Evolutionary conservation across 35 echinoderm and acorn worm species (phyloP).

Genomic region (Eucidaris tribuloides): DNA sequence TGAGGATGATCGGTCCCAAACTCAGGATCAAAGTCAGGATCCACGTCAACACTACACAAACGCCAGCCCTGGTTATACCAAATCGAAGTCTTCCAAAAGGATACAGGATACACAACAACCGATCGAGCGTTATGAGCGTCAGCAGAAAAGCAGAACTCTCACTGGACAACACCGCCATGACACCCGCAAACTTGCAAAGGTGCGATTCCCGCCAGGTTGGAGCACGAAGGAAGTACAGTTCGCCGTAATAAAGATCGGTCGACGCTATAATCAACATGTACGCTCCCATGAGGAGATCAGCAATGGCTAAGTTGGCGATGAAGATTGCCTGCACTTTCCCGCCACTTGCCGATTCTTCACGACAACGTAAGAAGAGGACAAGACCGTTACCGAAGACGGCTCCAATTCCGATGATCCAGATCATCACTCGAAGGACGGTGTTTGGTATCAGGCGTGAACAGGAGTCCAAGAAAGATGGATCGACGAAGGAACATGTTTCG

Average conservation of each 20-base stretch:
- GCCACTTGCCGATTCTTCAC: neutral
- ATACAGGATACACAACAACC: slow-evolving; percentile 79
- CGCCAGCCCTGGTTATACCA: neutral
- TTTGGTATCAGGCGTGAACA: slow-evolving; percentile 46
- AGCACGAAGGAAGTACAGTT: slow-evolving; percentile 48
- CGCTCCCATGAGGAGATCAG: slow-evolving; percentile 78
- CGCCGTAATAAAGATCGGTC: slow-evolving; percentile 48
- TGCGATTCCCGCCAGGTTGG: slow-evolving; percentile 48
- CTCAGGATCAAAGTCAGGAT: neutral
- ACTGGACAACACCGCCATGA: slow-evolving; percentile 63
- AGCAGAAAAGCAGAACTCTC: slow-evolving; percentile 67
- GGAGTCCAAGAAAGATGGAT: slow-evolving; percentile 31
- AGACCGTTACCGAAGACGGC: slow-evolving; percentile 71
- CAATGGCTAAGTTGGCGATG: slow-evolving; percentile 66
- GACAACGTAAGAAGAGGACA: slow-evolving; percentile 50
- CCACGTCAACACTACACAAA: slow-evolving; percentile 43
- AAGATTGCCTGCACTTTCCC: slow-evolving; percentile 33
- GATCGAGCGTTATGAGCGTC: slow-evolving; percentile 68
- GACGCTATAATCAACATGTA: slow-evolving; percentile 77
- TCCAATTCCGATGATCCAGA: slow-evolving; percentile 74
- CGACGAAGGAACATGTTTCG: too few relatives aligned
- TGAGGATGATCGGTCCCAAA: slow-evolving; percentile 40
- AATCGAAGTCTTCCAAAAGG: slow-evolving; percentile 68
- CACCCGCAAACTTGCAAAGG: slow-evolving; percentile 66
- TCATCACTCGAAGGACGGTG: slow-evolving; percentile 32